Percentiles rank a stretch among this genome's conserved stretches.
Evolutionary conservation across 2,888 invertebrate species (phyloP).

Genomic region (Spisula subtruncata): DNA sequence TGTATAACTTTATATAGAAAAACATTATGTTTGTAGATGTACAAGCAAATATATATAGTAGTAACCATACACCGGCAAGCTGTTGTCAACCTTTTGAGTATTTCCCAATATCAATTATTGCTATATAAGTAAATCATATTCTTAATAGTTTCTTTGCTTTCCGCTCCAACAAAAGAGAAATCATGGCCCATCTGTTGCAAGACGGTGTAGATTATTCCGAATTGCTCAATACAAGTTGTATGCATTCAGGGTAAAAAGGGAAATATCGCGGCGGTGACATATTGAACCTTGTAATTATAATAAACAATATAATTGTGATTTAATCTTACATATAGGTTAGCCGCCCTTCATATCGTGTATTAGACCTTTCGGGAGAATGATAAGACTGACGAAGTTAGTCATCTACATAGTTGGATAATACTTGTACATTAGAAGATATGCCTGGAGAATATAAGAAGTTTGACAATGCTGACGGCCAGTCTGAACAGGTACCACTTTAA

Average conservation of each 20-base stretch:
- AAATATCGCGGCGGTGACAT: conserved; percentile 18
- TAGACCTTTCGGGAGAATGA: background rate
- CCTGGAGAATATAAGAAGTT: background rate
- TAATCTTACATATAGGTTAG: too few species aligned
- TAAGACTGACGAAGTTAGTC: background rate
- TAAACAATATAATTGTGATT: background rate
- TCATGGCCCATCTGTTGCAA: background rate
- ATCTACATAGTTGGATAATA: background rate
- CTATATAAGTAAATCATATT: background rate
- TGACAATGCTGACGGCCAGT: background rate
- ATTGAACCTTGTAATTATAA: background rate
- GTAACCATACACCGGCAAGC: background rate
- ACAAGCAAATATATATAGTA: background rate
- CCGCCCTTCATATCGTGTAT: too few species aligned
- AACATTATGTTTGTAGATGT: background rate
- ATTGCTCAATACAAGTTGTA: background rate
- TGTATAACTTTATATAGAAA: background rate
- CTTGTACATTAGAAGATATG: background rate
- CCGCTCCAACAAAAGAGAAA: background rate
- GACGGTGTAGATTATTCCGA: background rate
- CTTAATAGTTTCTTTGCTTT: conserved; percentile 9
- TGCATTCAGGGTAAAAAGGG: background rate
- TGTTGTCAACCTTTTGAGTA: conserved; percentile 11
- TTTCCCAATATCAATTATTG: conserved; percentile 18
- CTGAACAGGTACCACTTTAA: too few species aligned